phyloP scores from a whole-genome alignment of 1,140 invertebrate species.

The Argopecten irradians region DNA sequence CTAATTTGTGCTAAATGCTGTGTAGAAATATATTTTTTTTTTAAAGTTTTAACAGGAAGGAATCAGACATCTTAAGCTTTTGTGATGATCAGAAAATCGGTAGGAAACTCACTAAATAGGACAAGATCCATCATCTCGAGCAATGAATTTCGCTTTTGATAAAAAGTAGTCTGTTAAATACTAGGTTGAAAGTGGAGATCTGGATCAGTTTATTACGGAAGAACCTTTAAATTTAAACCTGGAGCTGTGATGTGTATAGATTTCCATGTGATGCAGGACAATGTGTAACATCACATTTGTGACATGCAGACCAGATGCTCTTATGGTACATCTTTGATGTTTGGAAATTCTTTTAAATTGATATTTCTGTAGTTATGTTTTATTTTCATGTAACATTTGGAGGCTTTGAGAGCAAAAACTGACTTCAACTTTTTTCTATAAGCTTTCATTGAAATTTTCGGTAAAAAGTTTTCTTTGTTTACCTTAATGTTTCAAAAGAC shows the following conservation, averaged over 20 bases:
- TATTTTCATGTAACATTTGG: too few species aligned
- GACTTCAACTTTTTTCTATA: too few species aligned
- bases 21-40: neutral
- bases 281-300: neutral
- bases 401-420: too few species aligned
- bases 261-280: neutral
- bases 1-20: neutral
- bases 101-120: neutral
- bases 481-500: too few species aligned
- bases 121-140: neutral
- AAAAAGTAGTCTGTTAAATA: neutral
- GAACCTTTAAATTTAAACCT: neutral
- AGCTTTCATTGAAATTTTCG: too few species aligned
- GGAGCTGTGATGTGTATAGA: neutral
- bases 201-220: neutral
- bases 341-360: too few species aligned
- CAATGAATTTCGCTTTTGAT: neutral
- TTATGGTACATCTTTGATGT: neutral
- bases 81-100: neutral
- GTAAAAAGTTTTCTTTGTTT: too few species aligned
- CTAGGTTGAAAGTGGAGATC: neutral
- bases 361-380: too few species aligned
- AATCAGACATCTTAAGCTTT: neutral
- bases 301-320: neutral
- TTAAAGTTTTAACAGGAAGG: neutral